phyloP scores from a whole-genome alignment of 2,888 invertebrate species.

The Lasioglossum malachurum region DNA sequence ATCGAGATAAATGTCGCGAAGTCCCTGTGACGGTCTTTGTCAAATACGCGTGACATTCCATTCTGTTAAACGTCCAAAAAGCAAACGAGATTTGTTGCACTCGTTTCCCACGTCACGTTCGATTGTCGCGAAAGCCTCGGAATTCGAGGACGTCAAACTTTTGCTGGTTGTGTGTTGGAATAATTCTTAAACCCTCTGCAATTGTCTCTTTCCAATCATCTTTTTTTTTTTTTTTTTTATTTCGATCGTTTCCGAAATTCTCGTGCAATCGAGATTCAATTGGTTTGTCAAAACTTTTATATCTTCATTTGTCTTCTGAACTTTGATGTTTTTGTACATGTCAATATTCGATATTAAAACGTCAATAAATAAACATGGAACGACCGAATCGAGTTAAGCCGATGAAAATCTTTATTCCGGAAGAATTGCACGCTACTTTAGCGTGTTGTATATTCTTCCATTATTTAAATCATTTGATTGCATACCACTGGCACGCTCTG shows the following conservation, averaged over 20 bases:
- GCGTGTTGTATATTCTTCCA: neutral
- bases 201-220: neutral
- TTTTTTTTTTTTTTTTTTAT: neutral
- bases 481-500: neutral
- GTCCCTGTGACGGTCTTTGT: neutral
- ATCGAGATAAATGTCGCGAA: conserved; percentile 11
- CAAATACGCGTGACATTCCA: conserved; percentile 14
- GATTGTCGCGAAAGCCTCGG: conserved; percentile 9
- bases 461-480: neutral
- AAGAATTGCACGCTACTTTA: neutral
- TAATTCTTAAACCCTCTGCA: neutral
- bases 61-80: conserved; percentile 31
- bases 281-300: neutral
- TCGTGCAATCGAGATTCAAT: neutral
- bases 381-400: neutral
- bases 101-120: conserved; percentile 17
- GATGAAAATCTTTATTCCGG: neutral
- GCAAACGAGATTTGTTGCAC: conserved; percentile 13
- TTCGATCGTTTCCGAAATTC: neutral
- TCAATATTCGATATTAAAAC: neutral
- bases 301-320: neutral
- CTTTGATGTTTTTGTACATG: neutral
- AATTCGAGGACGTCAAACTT: conserved; percentile 19
- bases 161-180: neutral
- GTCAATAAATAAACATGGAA: neutral